Base-by-base conservation (phyloP, 2,888 invertebrate genomes). In the Nomada ferruginata region DNA sequence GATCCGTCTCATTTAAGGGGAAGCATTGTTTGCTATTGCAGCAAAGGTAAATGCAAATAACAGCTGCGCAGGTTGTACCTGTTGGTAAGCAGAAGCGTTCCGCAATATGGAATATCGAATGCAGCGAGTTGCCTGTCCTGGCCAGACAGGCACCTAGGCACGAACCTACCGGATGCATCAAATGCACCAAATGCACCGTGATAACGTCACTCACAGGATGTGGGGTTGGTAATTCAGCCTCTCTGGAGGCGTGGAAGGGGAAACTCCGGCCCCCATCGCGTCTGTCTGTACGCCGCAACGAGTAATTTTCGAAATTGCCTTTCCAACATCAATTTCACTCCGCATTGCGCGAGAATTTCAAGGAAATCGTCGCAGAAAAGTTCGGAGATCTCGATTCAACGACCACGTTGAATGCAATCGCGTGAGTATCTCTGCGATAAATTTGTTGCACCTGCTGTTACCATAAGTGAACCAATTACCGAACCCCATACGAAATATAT, bases 151-250 rank as follows among this genome's bases (percentile, higher is more conserved):
- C 82, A 70, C 82, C 82, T 87, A 83, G 85, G 76, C 81, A 83
- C 82, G 81, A 85, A 84, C 81, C 85, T 86, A 81, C 80, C 85
- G 85, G 86, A 85, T 84, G 82, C 82, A 86, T 83, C 79, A 82
- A 84, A 85, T 88, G 87, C 83, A 85, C 86, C 85, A 85, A 88
- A 89, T 88, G 85, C 87, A 85, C 84, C 87, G 87, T 87, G 89
- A 90, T 91, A 90, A 90, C 89, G 91, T 91, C 91, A 91, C 87
- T 91, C 89, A 90, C 90, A 90, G 90, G 86, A 83, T 78, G 84
- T 70, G 87, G 87, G 85, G 79, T 82, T 79, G 87, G 83, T 87
- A 88, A 89, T 89, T 87, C 86, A 76, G 68, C 74, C 55, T 7
- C 76, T 70, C 63, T 69, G 66, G 73, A 76, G 76, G 59, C 69